Conservation (phyloP, 37 sponge, comb jelly and placozoan genomes). For the Bolinopsis microptera region DNA sequence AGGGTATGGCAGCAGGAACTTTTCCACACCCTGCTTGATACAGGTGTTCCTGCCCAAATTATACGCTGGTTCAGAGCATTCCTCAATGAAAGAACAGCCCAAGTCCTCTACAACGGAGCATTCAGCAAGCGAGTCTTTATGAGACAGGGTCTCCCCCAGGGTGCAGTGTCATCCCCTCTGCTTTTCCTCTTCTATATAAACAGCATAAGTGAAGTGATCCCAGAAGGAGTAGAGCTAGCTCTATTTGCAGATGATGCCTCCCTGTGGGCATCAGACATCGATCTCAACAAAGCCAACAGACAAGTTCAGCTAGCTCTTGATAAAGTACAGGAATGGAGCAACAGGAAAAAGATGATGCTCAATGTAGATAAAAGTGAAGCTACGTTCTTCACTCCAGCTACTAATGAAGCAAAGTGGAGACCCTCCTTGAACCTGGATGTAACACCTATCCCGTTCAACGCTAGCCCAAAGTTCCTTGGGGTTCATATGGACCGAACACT, state of each 20-base stretch:
- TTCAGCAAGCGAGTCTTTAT: neutral
- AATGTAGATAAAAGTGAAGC: neutral
- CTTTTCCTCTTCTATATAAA: neutral
- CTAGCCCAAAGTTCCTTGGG: neutral
- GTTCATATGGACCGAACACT: neutral
- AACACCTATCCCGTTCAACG: neutral
- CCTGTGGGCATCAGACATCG: neutral
- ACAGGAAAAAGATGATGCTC: neutral
- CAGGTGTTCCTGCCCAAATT: neutral
- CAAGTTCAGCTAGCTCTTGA: neutral
- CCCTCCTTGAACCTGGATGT: neutral
- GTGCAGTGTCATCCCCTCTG: neutral
- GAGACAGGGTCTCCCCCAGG: conserved; percentile 16
- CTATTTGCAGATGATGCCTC: neutral
- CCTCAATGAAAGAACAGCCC: neutral
- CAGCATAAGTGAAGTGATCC: neutral
- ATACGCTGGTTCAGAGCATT: neutral
- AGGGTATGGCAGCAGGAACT: neutral
- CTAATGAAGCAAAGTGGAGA: neutral
- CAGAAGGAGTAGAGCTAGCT: neutral
- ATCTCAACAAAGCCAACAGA: neutral
- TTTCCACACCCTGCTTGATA: neutral
- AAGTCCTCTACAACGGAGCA: neutral
- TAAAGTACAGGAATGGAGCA: neutral
- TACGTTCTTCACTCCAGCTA: neutral